Evolutionary conservation across 1,140 invertebrate genomes (phyloP), one percentile per base, ranked within the genome.

Genomic region (Solenopsis fugax): DNA sequence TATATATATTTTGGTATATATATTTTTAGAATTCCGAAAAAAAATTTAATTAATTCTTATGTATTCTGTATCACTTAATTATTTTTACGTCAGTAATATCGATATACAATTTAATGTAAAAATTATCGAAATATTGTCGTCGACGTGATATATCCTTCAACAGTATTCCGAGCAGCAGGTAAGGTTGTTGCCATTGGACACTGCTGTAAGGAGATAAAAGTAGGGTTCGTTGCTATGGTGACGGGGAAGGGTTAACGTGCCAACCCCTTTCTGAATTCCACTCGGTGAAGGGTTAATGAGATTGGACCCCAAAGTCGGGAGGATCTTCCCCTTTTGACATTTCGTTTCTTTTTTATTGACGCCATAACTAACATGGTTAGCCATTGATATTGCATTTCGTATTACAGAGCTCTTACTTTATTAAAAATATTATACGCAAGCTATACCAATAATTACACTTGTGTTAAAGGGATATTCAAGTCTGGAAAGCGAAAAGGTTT

Each of bases 251-350:
- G 93, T 94, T 94, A 93, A 92, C 87, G 88, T 86, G 77, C 85
- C 89, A 86, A 89, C 87, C 87, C 88, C 78, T 87, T 81, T 88
- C 81, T 37, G 87, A 82, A 90, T 84, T 87, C 84, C 67, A 56
- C 21, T 77, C 77, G 86, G 91, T 90, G 93, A 95, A 94, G 94
- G 94, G 94, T 95, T 95, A 95, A 95, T 94, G 93, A 95, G 93
- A 94, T 95, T 94, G 94, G 93, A 90, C 87, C 88, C 92, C 87
- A 82, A 85, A 82, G 91, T 91, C 90, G 91, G 90, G 90, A 86
- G 72, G 77, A 82, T 87, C 77, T 76, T 69, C 52, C 71, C 45
- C 67, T 60, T 3, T 34, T 7, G 18, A 56, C n/a, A 37, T 58
- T 86, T n/a, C 65, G 41, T 65, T 54, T 58, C 18, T 58, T 62